Evolutionary conservation across 2,797 vertebrate species (phyloP), one percentile per base, ranked within the genome.

Genomic region (Paratrypauchen microcephalus): DNA sequence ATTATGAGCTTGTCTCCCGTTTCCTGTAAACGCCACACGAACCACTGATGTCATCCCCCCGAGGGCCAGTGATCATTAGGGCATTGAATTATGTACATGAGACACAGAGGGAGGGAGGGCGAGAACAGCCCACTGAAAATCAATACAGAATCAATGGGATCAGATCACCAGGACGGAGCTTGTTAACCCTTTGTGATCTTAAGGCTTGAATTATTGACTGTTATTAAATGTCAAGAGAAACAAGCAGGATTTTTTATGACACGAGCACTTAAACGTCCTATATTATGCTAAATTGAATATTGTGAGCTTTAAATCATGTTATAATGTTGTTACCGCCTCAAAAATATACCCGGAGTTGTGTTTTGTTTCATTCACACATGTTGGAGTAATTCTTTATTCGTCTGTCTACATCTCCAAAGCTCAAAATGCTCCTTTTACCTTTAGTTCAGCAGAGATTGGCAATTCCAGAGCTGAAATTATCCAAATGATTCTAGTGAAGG

Each of bases 11-110:
- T 23, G 69, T 81, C 73, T 55, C 60, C 62, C 0, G 65, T 30
- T 87, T 87, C 91, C 85, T 28, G 88, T 75, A 87, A 89, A 78
- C 15, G 26, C 13, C 69, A 76, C 74, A 26, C 16, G 65, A 87
- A 75, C 65, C 28, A 57, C 59, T 60, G 70, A 92, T 83, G 85
- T 92, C 89, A 93, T 85, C 64, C 11, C 48, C 41, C 0, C 2
- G 76, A 75, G 87, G 65, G 77, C 26, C 56, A 64, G 75, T 55
- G 4, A 83, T 88, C 86, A 74, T 77, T 85, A 83, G 65, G 65
- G 76, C 85, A 79, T 81, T 84, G 80, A 2, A n/a, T 65, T 72
- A 80, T 84, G 81, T 55, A 80, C 71, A 77, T 79, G 73, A 72
- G 80, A 50, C 15, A 63, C 16, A 65, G 36, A n/a, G 48, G 0